Conservation (phyloP, 2,888 invertebrate species). For the Drosophila borborema region DNA sequence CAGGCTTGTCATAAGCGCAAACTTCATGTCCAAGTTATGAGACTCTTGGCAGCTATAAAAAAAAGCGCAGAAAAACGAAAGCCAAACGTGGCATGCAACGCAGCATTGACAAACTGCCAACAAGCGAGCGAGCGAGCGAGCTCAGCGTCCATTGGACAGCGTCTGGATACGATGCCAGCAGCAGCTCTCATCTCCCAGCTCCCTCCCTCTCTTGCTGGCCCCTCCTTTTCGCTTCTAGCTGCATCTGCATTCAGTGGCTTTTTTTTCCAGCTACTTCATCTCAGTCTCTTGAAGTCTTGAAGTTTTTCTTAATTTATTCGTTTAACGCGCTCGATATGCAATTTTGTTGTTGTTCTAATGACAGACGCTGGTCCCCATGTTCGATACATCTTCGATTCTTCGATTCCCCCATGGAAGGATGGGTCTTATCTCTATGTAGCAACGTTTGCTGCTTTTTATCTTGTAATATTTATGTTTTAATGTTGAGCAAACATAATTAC, state of each 20-base stretch:
- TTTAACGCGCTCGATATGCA: constrained; percentile 70
- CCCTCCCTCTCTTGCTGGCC: not conserved
- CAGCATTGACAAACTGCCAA: constrained; percentile 56
- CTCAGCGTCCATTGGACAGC: constrained; percentile 40
- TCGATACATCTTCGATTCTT: constrained; percentile 25
- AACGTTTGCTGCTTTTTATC: constrained; percentile 54
- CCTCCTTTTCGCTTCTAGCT: constrained; percentile 28
- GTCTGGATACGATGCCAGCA: constrained; percentile 5
- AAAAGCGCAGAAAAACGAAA: not conserved
- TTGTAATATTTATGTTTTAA: constrained; percentile 58
- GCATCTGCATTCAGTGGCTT: constrained; percentile 66
- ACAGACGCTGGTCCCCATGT: constrained; percentile 40
- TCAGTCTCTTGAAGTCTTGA: constrained; percentile 28
- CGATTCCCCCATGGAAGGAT: constrained; percentile 24
- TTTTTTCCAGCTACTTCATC: constrained; percentile 44
- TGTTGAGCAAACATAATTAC: constrained; percentile 63
- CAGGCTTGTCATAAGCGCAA: not conserved
- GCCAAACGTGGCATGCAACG: constrained; percentile 51
- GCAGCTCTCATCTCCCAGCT: not conserved
- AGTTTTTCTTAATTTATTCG: constrained; percentile 75
- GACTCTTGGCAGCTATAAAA: constrained; percentile 14
- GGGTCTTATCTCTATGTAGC: constrained; percentile 17
- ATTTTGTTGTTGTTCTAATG: constrained; percentile 73
- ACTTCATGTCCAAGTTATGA: not conserved
- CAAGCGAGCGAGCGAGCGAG: constrained; percentile 1